A percentile compares a stretch with the other conserved stretches of the same genome.
Conservation (phyloP, 2,797 vertebrate species). For the Nothura maculosa region DNA sequence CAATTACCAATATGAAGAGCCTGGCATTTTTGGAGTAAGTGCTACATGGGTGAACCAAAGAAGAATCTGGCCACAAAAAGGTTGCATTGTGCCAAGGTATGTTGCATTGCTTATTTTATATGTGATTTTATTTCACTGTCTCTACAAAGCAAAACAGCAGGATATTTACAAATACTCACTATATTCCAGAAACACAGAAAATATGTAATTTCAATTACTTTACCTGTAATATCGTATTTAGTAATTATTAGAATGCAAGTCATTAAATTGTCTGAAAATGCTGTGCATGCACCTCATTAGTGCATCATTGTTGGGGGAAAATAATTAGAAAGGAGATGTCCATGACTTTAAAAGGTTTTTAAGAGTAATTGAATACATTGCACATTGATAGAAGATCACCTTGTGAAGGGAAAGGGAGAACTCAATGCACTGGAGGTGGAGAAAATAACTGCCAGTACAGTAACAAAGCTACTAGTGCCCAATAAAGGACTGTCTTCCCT, state of each 20-base stretch:
- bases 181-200: not conserved
- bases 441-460: not conserved
- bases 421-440: not conserved
- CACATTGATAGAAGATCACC: not conserved
- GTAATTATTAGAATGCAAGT: not conserved
- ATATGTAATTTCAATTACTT: not conserved
- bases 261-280: not conserved
- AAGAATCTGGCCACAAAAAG: not conserved
- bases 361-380: not conserved
- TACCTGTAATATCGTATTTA: not conserved
- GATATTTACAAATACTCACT: not conserved
- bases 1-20: not conserved
- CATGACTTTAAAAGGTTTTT: not conserved
- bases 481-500: too few relatives aligned
- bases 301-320: not conserved
- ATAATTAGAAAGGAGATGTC: not conserved
- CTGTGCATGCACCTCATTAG: not conserved
- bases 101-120: not conserved
- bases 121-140: not conserved
- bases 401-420: not conserved
- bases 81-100: not conserved
- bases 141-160: not conserved
- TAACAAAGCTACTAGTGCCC: too few relatives aligned
- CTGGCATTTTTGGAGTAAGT: not conserved
- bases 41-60: not conserved